phyloP scores from a whole-genome alignment of 2,797 vertebrate species.

The Gallinago stenura region DNA sequence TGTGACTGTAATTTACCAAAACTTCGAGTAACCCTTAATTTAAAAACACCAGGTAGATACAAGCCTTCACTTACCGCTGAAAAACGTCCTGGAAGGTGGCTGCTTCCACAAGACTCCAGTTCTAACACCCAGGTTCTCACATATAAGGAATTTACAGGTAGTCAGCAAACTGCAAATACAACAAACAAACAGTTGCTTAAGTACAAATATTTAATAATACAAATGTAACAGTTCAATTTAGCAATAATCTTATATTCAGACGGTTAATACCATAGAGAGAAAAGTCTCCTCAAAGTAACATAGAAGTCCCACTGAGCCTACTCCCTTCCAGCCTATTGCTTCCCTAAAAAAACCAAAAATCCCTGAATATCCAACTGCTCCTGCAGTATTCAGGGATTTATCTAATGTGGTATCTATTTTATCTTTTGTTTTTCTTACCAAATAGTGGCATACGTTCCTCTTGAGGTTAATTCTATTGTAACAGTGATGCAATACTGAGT shows the following conservation, averaged over 20 bases:
- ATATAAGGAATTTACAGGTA: slow-evolving; percentile 8
- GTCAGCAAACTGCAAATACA: slow-evolving; percentile 56
- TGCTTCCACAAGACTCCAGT: slow-evolving; percentile 45
- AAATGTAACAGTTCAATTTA: neutral
- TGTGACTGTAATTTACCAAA: neutral
- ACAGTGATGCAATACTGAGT: neutral
- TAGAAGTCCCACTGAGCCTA: neutral
- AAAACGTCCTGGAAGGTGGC: slow-evolving; percentile 53
- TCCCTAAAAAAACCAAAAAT: neutral
- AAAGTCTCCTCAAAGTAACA: neutral
- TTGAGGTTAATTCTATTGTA: neutral
- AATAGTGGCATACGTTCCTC: neutral
- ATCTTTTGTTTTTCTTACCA: neutral
- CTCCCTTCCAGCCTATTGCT: neutral
- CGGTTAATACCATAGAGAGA: neutral
- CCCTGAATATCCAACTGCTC: neutral
- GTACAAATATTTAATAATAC: neutral
- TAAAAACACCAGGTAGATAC: neutral
- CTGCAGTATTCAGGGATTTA: neutral
- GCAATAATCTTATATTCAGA: neutral
- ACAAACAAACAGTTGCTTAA: neutral
- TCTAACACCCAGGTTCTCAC: neutral
- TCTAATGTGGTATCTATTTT: neutral
- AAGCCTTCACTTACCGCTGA: slow-evolving; percentile 69
- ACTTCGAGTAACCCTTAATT: neutral